Base-by-base conservation (phyloP, 2,888 invertebrate species). In the Theodoxus fluviatilis region DNA sequence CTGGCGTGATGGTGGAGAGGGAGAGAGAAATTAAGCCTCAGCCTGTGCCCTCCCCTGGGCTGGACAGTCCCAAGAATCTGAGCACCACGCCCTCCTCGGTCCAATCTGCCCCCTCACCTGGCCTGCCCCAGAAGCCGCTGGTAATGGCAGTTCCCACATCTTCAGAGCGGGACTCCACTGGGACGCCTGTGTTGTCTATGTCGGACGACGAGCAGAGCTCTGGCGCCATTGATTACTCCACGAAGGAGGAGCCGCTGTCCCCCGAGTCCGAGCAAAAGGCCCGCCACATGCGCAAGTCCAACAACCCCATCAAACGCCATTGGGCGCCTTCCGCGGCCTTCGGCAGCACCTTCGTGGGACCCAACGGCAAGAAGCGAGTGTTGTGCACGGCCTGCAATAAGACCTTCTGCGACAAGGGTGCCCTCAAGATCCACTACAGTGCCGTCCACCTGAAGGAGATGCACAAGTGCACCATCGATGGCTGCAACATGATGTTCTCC, bases 391-490 rank as follows among this genome's bases (percentile, higher is more conserved):
- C 97, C 55, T 99, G 99, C 86, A 89, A 97, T 74, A 99, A 99
- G 89, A 98, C 98, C 22, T 99, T 99, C 89, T 99, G 99, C 90
- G 99, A 99, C 90, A 99, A 99, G 89, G 99, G 98, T 74, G 99
- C 99, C 0, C 90, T 99, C 33, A 99, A 99, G 89, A 99, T 99
- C 7, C 99, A 99, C 87, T 98, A 98, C 86, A 97, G 97, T 67
- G 99, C 99, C 0, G 99, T 99, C 12, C 99, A 99, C 86, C 89
- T 98, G 73, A 92, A 98, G 52, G 99, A 99, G 89, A 99, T 99
- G 98, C 99, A 99, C 88, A 96, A 96, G 88, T 99, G 99, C 86
- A 98, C 98, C 0, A 97, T 99, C 0, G 95, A 95, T 85, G 98
- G 98, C 0, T 98, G 98, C 88, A 97, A 95, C 86, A 98, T 98